phyloP scores from a whole-genome alignment of 2,113 vertebrate genomes.

The Pygoscelis adeliae region DNA sequence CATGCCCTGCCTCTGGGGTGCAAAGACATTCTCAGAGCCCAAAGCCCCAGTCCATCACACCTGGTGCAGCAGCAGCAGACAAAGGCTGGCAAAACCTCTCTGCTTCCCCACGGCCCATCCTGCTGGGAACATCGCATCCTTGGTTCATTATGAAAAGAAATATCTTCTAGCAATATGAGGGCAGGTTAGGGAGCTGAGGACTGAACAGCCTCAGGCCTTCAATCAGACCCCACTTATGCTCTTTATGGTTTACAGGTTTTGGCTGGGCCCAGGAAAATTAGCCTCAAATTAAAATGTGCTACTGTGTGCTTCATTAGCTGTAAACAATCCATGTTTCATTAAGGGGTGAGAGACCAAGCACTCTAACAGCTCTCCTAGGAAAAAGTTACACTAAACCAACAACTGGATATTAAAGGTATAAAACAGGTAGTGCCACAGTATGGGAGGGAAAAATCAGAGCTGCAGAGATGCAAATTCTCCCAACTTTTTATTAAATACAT shows the following conservation, averaged over 20 bases:
- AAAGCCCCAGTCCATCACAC: neutral
- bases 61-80: neutral
- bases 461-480: neutral
- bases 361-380: neutral
- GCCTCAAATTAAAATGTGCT: slow-evolving; percentile 27
- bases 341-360: slow-evolving; percentile 10
- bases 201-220: neutral
- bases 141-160: neutral
- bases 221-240: neutral
- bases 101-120: neutral
- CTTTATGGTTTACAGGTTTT: slow-evolving; percentile 1
- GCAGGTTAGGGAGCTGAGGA: neutral
- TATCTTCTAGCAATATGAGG: neutral
- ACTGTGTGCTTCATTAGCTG: slow-evolving; percentile 46
- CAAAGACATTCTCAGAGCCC: neutral
- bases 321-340: slow-evolving; percentile 60
- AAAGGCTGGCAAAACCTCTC: neutral
- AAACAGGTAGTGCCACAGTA: neutral
- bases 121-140: neutral
- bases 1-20: neutral
- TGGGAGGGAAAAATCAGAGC: neutral
- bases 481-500: neutral
- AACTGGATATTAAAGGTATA: slow-evolving; percentile 61
- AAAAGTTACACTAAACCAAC: neutral
- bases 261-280: slow-evolving; percentile 12